Base-by-base conservation (phyloP, 1,140 invertebrate genomes). In the Pseudachorutes palmiensis region DNA sequence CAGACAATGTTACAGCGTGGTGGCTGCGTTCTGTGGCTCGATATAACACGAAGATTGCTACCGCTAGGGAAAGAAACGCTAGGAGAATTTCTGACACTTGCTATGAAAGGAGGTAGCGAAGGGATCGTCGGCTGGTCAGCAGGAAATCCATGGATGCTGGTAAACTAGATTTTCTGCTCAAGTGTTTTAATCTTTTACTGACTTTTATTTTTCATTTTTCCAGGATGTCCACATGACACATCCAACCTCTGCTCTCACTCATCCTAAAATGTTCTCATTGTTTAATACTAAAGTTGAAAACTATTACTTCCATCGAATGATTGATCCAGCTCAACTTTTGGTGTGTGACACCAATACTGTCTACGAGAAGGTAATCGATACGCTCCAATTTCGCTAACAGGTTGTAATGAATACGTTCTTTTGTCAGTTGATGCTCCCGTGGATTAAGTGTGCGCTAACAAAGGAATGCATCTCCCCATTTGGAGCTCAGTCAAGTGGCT, bases 221-320 rank as follows among this genome's bases (percentile, higher is more conserved):
- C 70, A 26, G 51, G 51, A 55, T 26, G 24, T 55, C 5, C 51
- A 55, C 51, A 24, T 24, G 66, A 60, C 33, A 12, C 73, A 78
- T 30, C 80, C 82, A 1, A 83, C 82, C 14, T 82, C 81, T 2
- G 76, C 81, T 28, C 73, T 83, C 3, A 83, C 82, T 2, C 82
- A 83, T 73, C 81, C 81, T 2, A 79, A 79, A 74, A 83, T 82
- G 81, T 83, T 83, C 76, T 73, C 79, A 48, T 82, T 79, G 70
- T 83, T 84, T 71, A 77, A 83, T 66, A 81, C 80, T 2, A 62
- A 66, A 9, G 69, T 41, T 16, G 72, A 74, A 58, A 69, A 71
- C 29, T 74, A 68, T 33, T 74, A 70, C 49, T 81, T 81, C 72
- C 77, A 80, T 70, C 76, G 78, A 64, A 80, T 80, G 78, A 77